phyloP scores from a whole-genome alignment of 2,797 vertebrate species.

The Chiloscyllium punctatum region DNA sequence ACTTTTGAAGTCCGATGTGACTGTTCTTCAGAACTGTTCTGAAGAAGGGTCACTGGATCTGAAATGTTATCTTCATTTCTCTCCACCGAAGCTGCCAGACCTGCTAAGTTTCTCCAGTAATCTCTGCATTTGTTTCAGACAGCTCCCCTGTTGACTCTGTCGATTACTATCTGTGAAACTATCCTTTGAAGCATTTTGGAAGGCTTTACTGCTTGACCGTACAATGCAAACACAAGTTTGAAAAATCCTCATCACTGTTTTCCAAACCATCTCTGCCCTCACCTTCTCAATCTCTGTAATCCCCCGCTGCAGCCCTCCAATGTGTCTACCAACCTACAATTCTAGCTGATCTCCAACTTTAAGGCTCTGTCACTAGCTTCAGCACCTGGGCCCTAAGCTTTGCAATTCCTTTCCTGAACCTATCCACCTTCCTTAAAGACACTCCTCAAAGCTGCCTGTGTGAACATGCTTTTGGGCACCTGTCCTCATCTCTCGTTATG shows the following conservation, averaged over 20 bases:
- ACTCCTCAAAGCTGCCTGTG: not conserved
- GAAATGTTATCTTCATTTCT: too few species aligned
- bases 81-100: too few species aligned
- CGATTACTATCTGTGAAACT: not conserved
- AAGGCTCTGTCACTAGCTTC: not conserved
- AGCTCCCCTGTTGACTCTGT: not conserved
- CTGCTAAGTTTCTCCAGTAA: too few species aligned
- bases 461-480: not conserved
- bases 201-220: not conserved
- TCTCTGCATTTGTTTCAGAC: too few species aligned
- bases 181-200: not conserved
- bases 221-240: not conserved
- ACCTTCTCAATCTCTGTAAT: not conserved
- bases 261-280: not conserved
- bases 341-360: not conserved
- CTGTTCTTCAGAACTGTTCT: too few species aligned
- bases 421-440: not conserved
- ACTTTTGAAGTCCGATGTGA: too few species aligned
- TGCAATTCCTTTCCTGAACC: not conserved
- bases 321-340: not conserved
- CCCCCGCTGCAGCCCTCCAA: not conserved
- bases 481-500: not conserved
- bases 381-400: not conserved
- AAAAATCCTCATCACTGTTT: not conserved
- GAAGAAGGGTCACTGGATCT: too few species aligned